A percentile compares a stretch with the other conserved stretches of the same genome.
Conservation (phyloP, 1,140 invertebrate species). For the Drosophila oshimai region DNA sequence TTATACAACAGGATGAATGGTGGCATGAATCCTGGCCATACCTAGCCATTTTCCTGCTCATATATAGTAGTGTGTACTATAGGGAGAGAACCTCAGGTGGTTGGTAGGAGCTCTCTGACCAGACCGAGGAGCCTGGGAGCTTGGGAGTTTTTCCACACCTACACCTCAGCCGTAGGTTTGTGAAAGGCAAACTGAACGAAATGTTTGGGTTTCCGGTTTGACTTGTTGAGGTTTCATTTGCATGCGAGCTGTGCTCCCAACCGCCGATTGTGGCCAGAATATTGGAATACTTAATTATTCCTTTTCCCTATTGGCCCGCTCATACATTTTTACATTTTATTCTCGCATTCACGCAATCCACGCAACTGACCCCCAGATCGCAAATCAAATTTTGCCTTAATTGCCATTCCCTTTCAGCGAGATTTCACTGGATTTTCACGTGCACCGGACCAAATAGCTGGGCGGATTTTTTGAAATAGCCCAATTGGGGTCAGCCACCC, state of each 20-base stretch:
- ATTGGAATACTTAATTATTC: conserved; percentile 70
- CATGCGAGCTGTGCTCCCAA: conserved; percentile 45
- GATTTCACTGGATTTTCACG: conserved; percentile 57
- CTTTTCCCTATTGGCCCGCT: conserved; percentile 62
- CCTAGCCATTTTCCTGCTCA: background rate
- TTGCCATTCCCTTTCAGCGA: conserved; percentile 60
- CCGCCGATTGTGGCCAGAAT: conserved; percentile 14
- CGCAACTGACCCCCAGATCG: conserved; percentile 36
- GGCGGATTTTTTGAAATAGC: conserved; percentile 10
- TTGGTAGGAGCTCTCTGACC: conserved; percentile 15
- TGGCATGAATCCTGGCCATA: conserved; percentile 31
- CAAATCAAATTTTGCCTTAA: conserved; percentile 61
- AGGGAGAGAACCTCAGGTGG: conserved; percentile 22
- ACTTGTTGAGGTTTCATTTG: conserved; percentile 79
- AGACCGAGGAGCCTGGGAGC: background rate
- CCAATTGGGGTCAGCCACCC: conserved; percentile 42
- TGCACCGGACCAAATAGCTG: conserved; percentile 14
- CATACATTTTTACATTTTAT: conserved; percentile 47
- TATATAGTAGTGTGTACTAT: background rate
- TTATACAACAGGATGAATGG: conserved; percentile 53
- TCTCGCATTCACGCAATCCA: conserved; percentile 55
- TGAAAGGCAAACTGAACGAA: conserved; percentile 48
- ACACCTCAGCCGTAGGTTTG: conserved; percentile 16
- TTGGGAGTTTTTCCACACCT: conserved; percentile 23
- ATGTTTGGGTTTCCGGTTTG: conserved; percentile 65